Percentiles rank a stretch among this genome's conserved stretches.
Evolutionary conservation across 2,113 vertebrate genomes (phyloP).

Genomic region (Cyrtonyx montezumae): DNA sequence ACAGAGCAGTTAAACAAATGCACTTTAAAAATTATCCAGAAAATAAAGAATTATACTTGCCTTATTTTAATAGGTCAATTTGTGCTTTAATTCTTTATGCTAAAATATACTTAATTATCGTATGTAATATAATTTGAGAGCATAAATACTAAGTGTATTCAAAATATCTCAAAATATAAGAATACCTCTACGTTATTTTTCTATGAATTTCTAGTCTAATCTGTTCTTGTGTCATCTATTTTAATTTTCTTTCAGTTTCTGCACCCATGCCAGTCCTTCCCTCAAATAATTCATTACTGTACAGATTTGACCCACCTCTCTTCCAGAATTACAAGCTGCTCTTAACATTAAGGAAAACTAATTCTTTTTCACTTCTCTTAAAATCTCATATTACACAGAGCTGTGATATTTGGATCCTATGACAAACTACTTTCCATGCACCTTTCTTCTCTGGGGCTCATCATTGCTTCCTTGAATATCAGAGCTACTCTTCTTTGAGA

Average conservation of each 20-base stretch:
- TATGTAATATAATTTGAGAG: not conserved
- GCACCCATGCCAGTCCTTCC: not conserved
- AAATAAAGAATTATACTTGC: not conserved
- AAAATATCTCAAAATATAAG: not conserved
- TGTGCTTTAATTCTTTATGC: not conserved
- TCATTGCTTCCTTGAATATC: conserved; percentile 50
- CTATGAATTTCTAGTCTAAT: not conserved
- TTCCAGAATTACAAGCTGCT: not conserved
- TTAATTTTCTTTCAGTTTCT: not conserved
- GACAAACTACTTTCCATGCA: conserved; percentile 49
- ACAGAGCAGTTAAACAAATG: not conserved
- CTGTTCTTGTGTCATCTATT: not conserved
- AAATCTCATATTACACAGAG: not conserved
- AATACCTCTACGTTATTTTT: not conserved
- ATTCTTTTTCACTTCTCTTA: conserved; percentile 29
- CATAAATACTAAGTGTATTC: not conserved
- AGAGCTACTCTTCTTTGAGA: conserved; percentile 61
- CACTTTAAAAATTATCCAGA: not conserved
- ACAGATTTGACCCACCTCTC: not conserved
- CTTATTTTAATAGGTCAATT: not conserved
- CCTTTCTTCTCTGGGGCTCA: conserved; percentile 18
- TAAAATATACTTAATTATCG: not conserved
- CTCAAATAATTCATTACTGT: not conserved
- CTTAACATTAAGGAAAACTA: not conserved
- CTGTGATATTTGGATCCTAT: not conserved